These are phyloP conservation scores for Mus caroli DNA, from an alignment of 2,797 vertebrate genomes.

Conservation along the genomic window DNA sequence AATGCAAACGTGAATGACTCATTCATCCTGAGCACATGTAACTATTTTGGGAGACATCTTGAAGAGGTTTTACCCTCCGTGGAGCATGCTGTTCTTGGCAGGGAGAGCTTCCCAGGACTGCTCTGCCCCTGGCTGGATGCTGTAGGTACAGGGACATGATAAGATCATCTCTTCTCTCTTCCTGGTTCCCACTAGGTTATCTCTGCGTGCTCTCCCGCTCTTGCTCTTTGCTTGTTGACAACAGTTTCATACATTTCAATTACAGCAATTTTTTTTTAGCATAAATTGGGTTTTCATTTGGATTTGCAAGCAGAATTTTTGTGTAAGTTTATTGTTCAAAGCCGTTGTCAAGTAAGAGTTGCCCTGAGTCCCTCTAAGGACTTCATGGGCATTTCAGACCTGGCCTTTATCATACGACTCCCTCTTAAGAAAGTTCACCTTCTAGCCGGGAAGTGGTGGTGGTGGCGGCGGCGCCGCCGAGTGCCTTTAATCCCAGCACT, in stretches of 20 bases:
- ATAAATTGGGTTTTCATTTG: background rate
- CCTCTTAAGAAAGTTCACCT: background rate
- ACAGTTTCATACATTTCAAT: conserved; percentile 14
- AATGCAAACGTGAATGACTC: conserved; percentile 84
- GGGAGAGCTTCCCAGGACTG: conserved; percentile 36
- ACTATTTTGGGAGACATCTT: conserved; percentile 75
- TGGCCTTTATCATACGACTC: background rate
- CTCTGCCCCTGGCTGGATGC: conserved; percentile 66
- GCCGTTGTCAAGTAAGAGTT: background rate
- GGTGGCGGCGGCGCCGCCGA: no score
- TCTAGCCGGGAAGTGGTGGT: no score
- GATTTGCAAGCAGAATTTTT: conserved; percentile 36
- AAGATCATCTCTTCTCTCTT: background rate
- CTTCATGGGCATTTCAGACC: background rate
- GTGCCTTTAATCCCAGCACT: no score
- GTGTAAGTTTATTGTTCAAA: background rate
- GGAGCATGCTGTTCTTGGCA: conserved; percentile 69
- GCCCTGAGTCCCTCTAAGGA: background rate
- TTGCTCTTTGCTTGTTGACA: conserved; percentile 20
- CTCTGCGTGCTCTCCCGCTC: background rate
- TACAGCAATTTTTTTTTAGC: background rate
- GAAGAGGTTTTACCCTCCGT: conserved; percentile 74
- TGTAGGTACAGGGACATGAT: background rate
- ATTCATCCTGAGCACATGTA: conserved; percentile 85
- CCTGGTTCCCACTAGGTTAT: background rate